Evolutionary conservation across 2,888 invertebrate species (phyloP).

Genomic region (Bellardia pandia): DNA sequence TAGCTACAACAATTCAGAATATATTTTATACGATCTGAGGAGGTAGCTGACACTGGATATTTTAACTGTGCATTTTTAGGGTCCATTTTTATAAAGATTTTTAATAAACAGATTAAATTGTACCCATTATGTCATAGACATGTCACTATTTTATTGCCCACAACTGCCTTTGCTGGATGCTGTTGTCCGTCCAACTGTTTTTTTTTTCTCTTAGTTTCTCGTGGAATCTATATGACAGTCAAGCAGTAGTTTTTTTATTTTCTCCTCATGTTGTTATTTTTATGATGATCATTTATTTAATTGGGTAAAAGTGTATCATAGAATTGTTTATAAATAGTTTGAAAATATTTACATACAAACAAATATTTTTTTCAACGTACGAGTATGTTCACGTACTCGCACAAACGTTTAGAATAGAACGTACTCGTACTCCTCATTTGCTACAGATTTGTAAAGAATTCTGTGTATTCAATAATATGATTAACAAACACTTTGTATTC

Average conservation of each 20-base stretch:
- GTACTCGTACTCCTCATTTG: background rate
- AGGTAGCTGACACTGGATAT: too few relatives aligned
- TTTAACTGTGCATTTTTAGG: too few relatives aligned
- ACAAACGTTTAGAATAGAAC: background rate
- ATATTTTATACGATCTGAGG: too few relatives aligned
- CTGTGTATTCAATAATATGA: slow-evolving; percentile 34
- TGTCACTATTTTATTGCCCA: background rate
- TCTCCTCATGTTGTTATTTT: slow-evolving; percentile 45
- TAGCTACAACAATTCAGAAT: too few relatives aligned
- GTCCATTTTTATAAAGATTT: too few relatives aligned
- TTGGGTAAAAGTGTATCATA: slow-evolving; percentile 72
- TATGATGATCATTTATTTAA: slow-evolving; percentile 69
- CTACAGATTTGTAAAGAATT: slow-evolving; percentile 4
- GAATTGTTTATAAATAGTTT: slow-evolving; percentile 71
- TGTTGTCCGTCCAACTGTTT: slow-evolving; percentile 4
- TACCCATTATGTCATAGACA: too few relatives aligned
- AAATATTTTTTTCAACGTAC: slow-evolving; percentile 20
- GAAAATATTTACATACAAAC: slow-evolving; percentile 67
- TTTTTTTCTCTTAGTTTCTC: slow-evolving; percentile 23
- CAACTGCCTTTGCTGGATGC: slow-evolving; percentile 16
- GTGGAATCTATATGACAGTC: slow-evolving; percentile 43
- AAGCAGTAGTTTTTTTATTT: slow-evolving; percentile 15
- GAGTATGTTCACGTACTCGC: background rate
- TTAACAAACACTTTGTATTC: slow-evolving; percentile 51
- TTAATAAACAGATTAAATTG: too few relatives aligned